Base-by-base conservation (phyloP, 2,113 vertebrate genomes). In the Trichechus manatus region DNA sequence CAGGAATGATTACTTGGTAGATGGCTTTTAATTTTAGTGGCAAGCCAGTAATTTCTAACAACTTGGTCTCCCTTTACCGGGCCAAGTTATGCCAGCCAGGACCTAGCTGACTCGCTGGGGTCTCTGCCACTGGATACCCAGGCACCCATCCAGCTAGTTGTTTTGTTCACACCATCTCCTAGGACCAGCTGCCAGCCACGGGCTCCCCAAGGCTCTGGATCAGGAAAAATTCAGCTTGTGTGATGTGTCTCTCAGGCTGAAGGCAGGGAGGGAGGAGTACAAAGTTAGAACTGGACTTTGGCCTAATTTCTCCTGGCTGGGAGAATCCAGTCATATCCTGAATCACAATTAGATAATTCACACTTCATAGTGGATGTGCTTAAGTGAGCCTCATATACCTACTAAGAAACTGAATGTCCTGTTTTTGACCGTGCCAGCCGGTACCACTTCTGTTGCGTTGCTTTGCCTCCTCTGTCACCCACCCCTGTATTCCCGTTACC, bases 21-120 rank as follows among this genome's bases (percentile, higher is more conserved):
- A 80, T 94, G 53, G 20, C 74, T 75, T 96, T 80, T 96, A 56
- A 91, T 93, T 94, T 93, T 50, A 66, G 64, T 78, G 78, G 72
- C 44, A 56, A 27, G 63, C 64, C 39, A 36, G 74, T 36, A 50
- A 91, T 77, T 59, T 87, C 87, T 72, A 85, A 29, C 77, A 85
- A 6, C 25, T 10, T 63, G 1, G 61, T 29, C 68, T 93, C 79
- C 64, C 2, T 2, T 84, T 53, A 31, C 82, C 64, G 50, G 74
- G 79, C 61, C 33, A 63, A 61, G 7, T 78, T 25, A 4, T 42
- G 80, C 39, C 39, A 56, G 90, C 72, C 70, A 29, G 19, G 17
- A 11, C 81, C 47, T 29, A 13, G 31, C 63, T 36, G 44, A n/a
- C 53, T 87, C n/a, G 6, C 78, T 92, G 70, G 78, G 66, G 88